These are phyloP conservation scores for Setophaga kirtlandii DNA, from an alignment of 2,113 vertebrate species.

Conservation along the genomic window DNA sequence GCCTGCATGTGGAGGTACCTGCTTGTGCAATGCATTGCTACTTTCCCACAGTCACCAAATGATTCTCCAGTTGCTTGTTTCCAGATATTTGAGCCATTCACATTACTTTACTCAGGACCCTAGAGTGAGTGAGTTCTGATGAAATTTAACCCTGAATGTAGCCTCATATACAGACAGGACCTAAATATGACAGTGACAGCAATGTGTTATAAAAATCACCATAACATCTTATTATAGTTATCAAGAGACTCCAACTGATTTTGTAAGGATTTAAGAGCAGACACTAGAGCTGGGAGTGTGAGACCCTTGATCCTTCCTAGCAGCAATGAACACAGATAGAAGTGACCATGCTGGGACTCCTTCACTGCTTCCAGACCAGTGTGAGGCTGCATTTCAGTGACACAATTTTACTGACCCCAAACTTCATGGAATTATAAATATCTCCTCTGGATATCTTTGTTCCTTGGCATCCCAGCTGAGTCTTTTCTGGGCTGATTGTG, in stretches of 20 bases:
- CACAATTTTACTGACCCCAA: not conserved
- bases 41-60: not conserved
- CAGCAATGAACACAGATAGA: not conserved
- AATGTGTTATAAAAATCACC: not conserved
- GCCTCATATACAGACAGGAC: not conserved
- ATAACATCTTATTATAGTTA: not conserved
- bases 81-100: not conserved
- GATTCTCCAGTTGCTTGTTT: not conserved
- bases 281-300: not conserved
- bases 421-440: not conserved
- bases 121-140: not conserved
- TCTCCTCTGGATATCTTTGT: not conserved
- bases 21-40: not conserved
- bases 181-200: not conserved
- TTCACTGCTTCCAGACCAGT: not conserved
- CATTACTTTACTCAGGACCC: not conserved
- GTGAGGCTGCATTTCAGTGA: not conserved
- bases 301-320: not conserved
- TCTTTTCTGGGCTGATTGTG: not conserved
- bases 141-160: not conserved
- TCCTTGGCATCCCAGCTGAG: not conserved
- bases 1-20: not conserved
- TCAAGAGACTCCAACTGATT: not conserved
- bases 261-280: not conserved
- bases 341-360: not conserved